Base-by-base conservation (phyloP, 2,113 vertebrate genomes). In the Oryzias javanicus region DNA sequence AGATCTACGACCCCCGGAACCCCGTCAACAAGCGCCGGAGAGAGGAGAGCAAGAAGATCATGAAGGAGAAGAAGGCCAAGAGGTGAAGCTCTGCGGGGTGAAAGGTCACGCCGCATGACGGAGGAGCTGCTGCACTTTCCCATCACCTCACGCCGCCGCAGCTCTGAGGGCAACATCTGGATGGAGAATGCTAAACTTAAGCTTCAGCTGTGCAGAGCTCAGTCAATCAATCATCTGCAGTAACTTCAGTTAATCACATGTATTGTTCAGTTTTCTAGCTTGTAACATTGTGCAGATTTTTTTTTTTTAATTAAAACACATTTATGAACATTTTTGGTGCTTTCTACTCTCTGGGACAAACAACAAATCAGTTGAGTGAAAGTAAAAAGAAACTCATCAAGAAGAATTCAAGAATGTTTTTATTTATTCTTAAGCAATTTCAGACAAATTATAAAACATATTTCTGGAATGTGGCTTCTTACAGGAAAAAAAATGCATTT, bases 1-100 rank as follows among this genome's bases (percentile, higher is more conserved):
- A 98, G 89, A 99, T 99, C 89, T 93, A 98, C 64, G 97, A 99
- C 86, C 96, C 96, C 3, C 93, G 95, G 25, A 99, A 98, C 89
- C 97, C 96, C 18, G 96, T 99, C 87, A 99, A 94, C 67, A 98
- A 98, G 74, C 94, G 96, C 15, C 89, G 96, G 60, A 87, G 96
- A 66, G 96, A 99, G 90, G 95, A 98, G 90, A 99, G 97, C 92
- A 98, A 97, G 90, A 98, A 96, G 87, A 89, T 98, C 83, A 87
- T 99, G 93, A 94, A 93, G 88, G 94, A 96, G 85, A 99, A 96
- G 91, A 98, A 98, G 76, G 93, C 94, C 83, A 94, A 92, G 84
- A 84, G 85, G 83, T 93, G 89, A 92, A 73, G 70, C 44, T n/a
- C n/a, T 47, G 4, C 4, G 7, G 14, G 55, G 80, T 74, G 14